Percentiles rank a stretch among this genome's conserved stretches.
Evolutionary conservation across 2,113 vertebrate genomes (phyloP).

Genomic region (Pterophyllum scalare): DNA sequence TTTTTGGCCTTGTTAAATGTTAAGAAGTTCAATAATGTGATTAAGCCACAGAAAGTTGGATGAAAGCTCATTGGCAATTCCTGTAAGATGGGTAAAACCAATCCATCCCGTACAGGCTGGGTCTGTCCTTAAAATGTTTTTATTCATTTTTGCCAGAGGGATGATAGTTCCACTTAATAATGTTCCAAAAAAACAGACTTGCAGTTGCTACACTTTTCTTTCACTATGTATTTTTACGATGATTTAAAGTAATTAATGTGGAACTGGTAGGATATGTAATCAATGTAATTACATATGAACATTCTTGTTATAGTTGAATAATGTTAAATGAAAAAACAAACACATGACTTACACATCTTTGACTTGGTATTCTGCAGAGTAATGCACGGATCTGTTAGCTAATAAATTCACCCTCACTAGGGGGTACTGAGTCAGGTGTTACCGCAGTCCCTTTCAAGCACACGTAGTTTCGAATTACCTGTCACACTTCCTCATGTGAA

Average conservation of each 20-base stretch:
- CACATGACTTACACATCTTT: background rate
- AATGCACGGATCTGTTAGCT: conserved; percentile 51
- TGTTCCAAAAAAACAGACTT: conserved; percentile 26
- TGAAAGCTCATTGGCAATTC: conserved; percentile 55
- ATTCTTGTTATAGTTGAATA: conserved; percentile 4
- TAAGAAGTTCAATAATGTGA: conserved; percentile 28
- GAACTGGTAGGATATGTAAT: background rate
- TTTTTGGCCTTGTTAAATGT: conserved; percentile 13
- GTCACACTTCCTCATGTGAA: conserved; percentile 51
- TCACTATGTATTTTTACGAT: conserved; percentile 1
- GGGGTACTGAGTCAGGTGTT: conserved; percentile 40
- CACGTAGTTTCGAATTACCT: conserved; percentile 53
- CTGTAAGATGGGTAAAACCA: conserved; percentile 54
- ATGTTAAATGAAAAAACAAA: conserved; percentile 33
- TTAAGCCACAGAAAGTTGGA: conserved; percentile 28
- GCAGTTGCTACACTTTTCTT: background rate
- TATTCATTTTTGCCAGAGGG: conserved; percentile 54
- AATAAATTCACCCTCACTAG: conserved; percentile 48
- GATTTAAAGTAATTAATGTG: conserved; percentile 19
- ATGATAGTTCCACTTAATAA: conserved; percentile 39
- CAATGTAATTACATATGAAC: conserved; percentile 20
- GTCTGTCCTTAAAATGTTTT: conserved; percentile 47
- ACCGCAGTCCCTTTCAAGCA: conserved; percentile 67
- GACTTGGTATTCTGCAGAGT: conserved; percentile 32
- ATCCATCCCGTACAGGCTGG: conserved; percentile 39